Base-by-base conservation (phyloP, 2,113 vertebrate genomes). In the Heteronetta atricapilla region DNA sequence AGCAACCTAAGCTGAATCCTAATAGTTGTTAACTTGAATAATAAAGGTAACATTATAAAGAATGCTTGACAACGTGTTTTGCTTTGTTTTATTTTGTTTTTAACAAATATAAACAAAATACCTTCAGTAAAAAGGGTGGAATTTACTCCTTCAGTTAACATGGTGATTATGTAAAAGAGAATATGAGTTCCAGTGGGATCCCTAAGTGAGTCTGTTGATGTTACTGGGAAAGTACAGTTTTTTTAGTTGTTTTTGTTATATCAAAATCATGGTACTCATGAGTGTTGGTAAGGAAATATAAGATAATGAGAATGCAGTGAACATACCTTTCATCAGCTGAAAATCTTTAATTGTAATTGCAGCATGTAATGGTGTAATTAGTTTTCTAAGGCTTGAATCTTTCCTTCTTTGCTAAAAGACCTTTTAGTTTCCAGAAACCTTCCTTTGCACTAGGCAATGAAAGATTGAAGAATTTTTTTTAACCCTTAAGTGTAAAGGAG, bases 321-420 rank as follows among this genome's bases (percentile, higher is more conserved):
- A 96, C 90, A 96, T 90, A 92, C 67, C 88, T 97, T 98, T 98
- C 97, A 97, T 98, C 95, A 97, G 86, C 93, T 97, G 96, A 97
- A 97, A 98, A 96, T 98, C 97, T 97, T 97, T 97, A 98, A 98
- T 98, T 98, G 95, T 98, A 98, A 98, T 98, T 98, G 97, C 97
- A 96, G 94, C 77, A 96, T 95, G 96, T 97, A 98, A 97, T 97
- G 78, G 93, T 97, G 83, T 97, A 98, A 98, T 98, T 98, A 98
- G 97, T 93, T 96, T 92, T 97, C 95, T 97, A 96, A 96, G 94
- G 81, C 87, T 97, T 95, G 95, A 97, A 97, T 96, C 36, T 96
- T 93, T 96, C 80, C 90, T 63, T 90, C 82, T 97, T 96, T 89
- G 33, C 34, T 93, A 93, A 96, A 90, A 26, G 21, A 72, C 53